These are phyloP conservation scores for Acronicta psi DNA, from an alignment of 2,888 invertebrate species.

Conservation along the genomic window DNA sequence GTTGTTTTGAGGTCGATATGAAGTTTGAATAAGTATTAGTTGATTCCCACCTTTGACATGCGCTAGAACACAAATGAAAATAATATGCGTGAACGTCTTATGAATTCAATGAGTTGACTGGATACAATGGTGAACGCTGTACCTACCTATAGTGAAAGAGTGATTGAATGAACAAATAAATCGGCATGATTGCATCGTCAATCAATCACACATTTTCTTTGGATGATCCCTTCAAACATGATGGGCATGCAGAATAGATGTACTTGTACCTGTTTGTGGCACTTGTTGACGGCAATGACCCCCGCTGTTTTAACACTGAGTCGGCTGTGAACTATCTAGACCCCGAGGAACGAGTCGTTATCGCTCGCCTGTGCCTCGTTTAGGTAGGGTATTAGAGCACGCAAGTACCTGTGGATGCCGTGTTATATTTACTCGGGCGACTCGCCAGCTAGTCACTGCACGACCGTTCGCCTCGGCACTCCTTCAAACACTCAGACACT, in stretches of 20 bases:
- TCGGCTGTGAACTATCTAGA: constrained; percentile 77
- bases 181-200: constrained; percentile 12
- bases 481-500: constrained; percentile 67
- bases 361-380: constrained; percentile 56
- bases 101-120: background rate
- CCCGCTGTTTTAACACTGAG: constrained; percentile 59
- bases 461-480: constrained; percentile 72
- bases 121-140: constrained; percentile 1
- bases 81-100: background rate
- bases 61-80: background rate
- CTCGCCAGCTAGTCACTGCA: constrained; percentile 49
- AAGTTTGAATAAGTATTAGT: constrained; percentile 9
- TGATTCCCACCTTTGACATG: constrained; percentile 7
- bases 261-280: constrained; percentile 59
- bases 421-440: constrained; percentile 28
- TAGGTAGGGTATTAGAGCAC: constrained; percentile 68
- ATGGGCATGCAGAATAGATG: constrained; percentile 48
- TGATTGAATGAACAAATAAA: constrained; percentile 8
- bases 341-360: constrained; percentile 62
- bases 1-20: constrained; percentile 7
- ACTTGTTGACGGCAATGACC: constrained; percentile 70
- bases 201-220: constrained; percentile 12
- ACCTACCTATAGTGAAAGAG: background rate
- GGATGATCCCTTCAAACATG: constrained; percentile 18
- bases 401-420: constrained; percentile 52